Evolutionary conservation across 2,113 vertebrate genomes (phyloP), one percentile per base, ranked within the genome.

Genomic region (Poecilia latipinna): DNA sequence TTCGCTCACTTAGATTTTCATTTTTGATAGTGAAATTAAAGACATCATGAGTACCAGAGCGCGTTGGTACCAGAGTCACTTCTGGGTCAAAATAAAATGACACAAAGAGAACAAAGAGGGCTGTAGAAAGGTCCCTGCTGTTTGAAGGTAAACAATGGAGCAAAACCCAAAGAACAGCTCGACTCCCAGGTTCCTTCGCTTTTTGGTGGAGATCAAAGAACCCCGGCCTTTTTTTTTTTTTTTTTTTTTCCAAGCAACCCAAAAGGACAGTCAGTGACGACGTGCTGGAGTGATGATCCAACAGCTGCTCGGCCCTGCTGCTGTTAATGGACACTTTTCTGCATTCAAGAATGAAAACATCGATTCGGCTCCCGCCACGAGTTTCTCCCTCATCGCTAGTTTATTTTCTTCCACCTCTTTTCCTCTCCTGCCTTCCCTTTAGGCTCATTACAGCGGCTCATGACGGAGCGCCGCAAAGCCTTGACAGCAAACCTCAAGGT

Each of bases 361-460:
- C 68, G 61, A 62, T 70, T 83, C 72, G 67, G 72, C 73, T 75
- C 24, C 61, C 42, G 77, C 65, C 68, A 70, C 4, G 31, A 37
- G 63, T 26, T 17, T 26, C 39, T 86, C 79, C 75, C 78, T 7
- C 0, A 65, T 37, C 24, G 28, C 35, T 69, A 28, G n/a, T 80
- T 72, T 76, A 62, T 75, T 86, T 44, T 69, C 33, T 79, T 68
- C 65, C 67, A 48, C 61, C 66, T 37, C 70, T 65, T 70, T 26
- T 75, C 29, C 68, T 22, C 11, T 29, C 68, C 60, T 65, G 37
- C 42, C 65, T 69, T 54, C 65, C 68, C 77, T 80, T 77, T 76
- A 80, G 84, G 83, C 86, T 85, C 63, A 13, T 72, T 82, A 86
- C 79, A 64, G 71, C 28, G 72, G 80, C 80, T 80, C 51, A 79